These are phyloP conservation scores for Tautogolabrus adspersus DNA, from an alignment of 2,113 vertebrate genomes.

Conservation along the genomic window DNA sequence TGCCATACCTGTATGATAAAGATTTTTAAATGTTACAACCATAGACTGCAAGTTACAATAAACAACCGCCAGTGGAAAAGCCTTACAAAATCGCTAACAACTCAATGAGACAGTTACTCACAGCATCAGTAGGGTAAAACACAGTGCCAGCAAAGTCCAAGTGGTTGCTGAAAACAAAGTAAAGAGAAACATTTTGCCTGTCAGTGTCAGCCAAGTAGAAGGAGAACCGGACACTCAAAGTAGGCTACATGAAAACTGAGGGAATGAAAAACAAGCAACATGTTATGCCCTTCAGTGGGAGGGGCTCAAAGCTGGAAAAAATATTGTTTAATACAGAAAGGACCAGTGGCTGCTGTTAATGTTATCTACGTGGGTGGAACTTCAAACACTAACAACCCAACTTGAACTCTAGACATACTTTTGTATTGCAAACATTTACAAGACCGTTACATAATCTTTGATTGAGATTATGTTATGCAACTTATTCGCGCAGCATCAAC, in stretches of 20 bases:
- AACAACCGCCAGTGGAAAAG: too few species aligned
- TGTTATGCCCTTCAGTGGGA: not conserved
- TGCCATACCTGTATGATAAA: conserved; percentile 80
- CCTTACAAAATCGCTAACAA: not conserved
- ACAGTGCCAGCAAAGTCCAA: conserved; percentile 73
- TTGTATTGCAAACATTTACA: not conserved
- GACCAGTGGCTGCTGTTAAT: not conserved
- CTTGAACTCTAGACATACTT: not conserved
- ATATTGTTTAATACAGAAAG: not conserved
- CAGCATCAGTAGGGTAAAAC: conserved; percentile 66
- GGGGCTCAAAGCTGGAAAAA: not conserved
- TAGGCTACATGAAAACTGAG: rapidly evolving
- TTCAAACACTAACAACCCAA: not conserved
- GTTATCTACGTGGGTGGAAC: not conserved
- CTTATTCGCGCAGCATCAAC: too few species aligned
- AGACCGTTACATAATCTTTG: too few species aligned
- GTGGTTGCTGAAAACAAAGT: conserved; percentile 63
- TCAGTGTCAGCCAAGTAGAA: rapidly evolving
- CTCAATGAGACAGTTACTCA: conserved; percentile 29
- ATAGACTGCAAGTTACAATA: not conserved
- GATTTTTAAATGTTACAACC: too few species aligned
- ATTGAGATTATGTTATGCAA: too few species aligned
- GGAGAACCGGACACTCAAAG: not conserved
- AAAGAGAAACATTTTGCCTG: conserved; percentile 40
- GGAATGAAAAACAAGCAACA: not conserved